Percentiles rank a stretch among this genome's conserved stretches.
These are phyloP conservation scores for Saturnia japonica DNA, from an alignment of 2,888 invertebrate genomes.

Conservation along the genomic window DNA sequence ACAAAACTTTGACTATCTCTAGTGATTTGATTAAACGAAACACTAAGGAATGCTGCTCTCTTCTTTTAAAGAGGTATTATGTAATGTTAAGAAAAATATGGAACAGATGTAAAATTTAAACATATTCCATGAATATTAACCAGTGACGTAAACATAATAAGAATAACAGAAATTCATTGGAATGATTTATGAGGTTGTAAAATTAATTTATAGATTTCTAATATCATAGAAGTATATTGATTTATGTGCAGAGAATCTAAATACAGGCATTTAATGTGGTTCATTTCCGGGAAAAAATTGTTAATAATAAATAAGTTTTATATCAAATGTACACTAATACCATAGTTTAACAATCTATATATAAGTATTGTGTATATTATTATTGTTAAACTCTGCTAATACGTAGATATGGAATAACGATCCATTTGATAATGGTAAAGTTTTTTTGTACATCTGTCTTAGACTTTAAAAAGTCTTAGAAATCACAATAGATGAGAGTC, in stretches of 20 bases:
- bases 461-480: no score
- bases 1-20: not conserved
- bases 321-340: no score
- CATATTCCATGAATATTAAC: not conserved
- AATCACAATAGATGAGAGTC: no score
- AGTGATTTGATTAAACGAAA: not conserved
- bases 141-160: not conserved
- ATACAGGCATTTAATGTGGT: not conserved
- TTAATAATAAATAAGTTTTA: not conserved
- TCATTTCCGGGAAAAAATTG: conserved; percentile 4
- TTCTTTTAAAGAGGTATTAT: not conserved
- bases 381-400: no score
- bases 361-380: no score
- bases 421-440: no score
- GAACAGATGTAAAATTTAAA: not conserved
- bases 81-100: not conserved
- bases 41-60: not conserved
- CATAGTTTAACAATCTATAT: no score
- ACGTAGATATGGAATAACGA: no score
- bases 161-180: not conserved
- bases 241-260: not conserved
- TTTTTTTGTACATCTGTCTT: no score
- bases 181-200: conserved; percentile 2
- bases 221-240: not conserved
- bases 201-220: conserved; percentile 1